Evolutionary conservation across 2,113 vertebrate genomes (phyloP), one percentile per base, ranked within the genome.

Genomic region (Perognathus longimembris): DNA sequence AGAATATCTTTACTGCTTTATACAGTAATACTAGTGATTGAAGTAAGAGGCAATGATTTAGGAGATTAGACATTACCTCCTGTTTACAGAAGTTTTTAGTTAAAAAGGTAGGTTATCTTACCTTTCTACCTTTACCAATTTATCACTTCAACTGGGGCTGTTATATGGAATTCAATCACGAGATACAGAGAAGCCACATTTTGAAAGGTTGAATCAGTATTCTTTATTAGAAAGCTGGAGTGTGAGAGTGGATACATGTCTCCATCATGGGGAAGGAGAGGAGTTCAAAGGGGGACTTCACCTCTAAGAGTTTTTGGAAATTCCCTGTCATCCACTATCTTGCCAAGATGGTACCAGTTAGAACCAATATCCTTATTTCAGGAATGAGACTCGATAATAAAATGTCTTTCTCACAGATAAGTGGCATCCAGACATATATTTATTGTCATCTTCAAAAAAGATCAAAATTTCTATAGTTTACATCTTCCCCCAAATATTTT

Each of bases 11-110:
- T 86, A 79, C 36, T 42, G 22, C 21, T 89, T 94, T 86, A 6
- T 67, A 17, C 3, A 18, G 10, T 85, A 76, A 80, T 85, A 66
- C 7, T 63, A 54, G 26, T 70, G 28, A 67, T 78, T 73, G 50
- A 24, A 38, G 57, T 61, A 9, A 24, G 81, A 63, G 67, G 57
- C 20, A 90, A 36, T 88, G 89, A 61, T 73, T 80, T 32, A 10
- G 21, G 45, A 24, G 61, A 85, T 20, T 36, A 21, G 11, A 30
- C 22, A 75, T 88, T 32, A 26, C 5, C 30, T 76, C 30, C 10
- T 66, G 26, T 24, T 45, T 93, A 83, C 80, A 69, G 70, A 73
- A 3, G 20, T 63, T 64, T 81, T 94, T 92, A 85, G 38, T 61
- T 82, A 73, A 28, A 74, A 67, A 88, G 17, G 32, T 21, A 42